Conservation (phyloP, 2,797 vertebrate genomes). For the Bradypodion ventrale region DNA sequence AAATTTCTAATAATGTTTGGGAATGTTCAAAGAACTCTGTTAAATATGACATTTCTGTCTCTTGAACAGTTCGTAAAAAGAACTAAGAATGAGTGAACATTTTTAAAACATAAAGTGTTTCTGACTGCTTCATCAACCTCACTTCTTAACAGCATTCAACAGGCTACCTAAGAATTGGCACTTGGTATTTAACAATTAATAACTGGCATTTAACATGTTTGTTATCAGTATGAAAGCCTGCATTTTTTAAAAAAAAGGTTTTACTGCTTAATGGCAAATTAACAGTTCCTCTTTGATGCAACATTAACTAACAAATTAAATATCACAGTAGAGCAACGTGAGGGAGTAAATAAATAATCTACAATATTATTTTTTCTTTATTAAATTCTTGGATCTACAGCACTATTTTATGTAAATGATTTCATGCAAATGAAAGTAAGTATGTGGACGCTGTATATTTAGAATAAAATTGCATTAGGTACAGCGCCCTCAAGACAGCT, state of each 20-base stretch:
- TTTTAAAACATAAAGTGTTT: conserved; percentile 35
- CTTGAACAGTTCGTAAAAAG: not conserved
- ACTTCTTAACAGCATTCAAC: conserved; percentile 35
- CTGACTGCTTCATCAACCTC: conserved; percentile 26
- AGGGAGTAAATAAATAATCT: conserved; percentile 30
- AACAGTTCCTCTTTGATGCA: conserved; percentile 23
- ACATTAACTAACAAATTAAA: conserved; percentile 54
- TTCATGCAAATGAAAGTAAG: conserved; percentile 65
- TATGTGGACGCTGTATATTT: conserved; percentile 50
- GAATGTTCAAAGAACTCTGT: conserved; percentile 17
- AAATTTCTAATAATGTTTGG: conserved; percentile 37
- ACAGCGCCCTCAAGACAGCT: conserved; percentile 72
- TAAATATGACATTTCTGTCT: not conserved
- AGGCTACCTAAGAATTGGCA: conserved; percentile 41
- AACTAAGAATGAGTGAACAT: conserved; percentile 18
- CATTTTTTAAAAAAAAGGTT: conserved; percentile 40
- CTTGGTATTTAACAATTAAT: conserved; percentile 47
- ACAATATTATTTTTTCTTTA: conserved; percentile 41
- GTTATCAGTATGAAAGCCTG: conserved; percentile 54
- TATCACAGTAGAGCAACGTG: conserved; percentile 39
- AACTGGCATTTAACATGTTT: conserved; percentile 45
- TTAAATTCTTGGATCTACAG: conserved; percentile 30
- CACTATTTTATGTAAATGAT: conserved; percentile 41
- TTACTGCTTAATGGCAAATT: conserved; percentile 34
- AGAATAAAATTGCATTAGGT: conserved; percentile 60